Evolutionary conservation across 2,113 vertebrate species (phyloP).

Genomic region (Apeltes quadracus): DNA sequence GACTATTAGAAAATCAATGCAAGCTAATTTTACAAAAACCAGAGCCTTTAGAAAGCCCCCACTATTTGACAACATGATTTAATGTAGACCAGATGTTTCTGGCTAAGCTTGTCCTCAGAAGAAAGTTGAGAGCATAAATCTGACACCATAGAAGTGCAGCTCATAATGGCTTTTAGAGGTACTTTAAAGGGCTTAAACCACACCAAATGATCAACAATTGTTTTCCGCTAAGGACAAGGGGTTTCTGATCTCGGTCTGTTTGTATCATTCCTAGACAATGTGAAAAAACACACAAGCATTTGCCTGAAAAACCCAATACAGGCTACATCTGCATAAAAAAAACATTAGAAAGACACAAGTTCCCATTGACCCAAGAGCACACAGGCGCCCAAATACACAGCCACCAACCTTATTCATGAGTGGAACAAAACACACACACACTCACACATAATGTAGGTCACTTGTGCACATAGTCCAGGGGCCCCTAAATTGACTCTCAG

Average conservation of each 20-base stretch:
- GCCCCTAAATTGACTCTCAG: constrained; percentile 49
- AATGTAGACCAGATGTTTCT: constrained; percentile 59
- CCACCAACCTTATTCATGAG: neutral
- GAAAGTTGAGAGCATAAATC: constrained; percentile 32
- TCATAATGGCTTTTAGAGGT: constrained; percentile 26
- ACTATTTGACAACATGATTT: constrained; percentile 7
- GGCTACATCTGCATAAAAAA: neutral
- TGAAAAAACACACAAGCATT: too few species aligned
- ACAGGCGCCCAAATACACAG: neutral
- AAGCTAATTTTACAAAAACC: constrained; percentile 28
- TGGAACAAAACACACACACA: neutral
- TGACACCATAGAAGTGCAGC: constrained; percentile 44
- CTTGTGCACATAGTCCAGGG: constrained; percentile 10
- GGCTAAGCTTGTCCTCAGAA: constrained; percentile 24
- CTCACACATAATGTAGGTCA: constrained; percentile 20
- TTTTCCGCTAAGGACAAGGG: constrained; percentile 14
- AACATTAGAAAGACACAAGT: neutral
- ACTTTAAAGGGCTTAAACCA: constrained; percentile 33
- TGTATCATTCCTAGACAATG: constrained; percentile 6
- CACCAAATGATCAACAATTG: constrained; percentile 37
- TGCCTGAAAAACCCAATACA: neutral
- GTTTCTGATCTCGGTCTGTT: constrained; percentile 40
- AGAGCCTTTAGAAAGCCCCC: constrained; percentile 31
- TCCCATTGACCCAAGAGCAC: neutral
- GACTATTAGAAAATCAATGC: constrained; percentile 33